Evolutionary conservation across 2,888 invertebrate species (phyloP).

Genomic region (Eupithecia abbreviata): DNA sequence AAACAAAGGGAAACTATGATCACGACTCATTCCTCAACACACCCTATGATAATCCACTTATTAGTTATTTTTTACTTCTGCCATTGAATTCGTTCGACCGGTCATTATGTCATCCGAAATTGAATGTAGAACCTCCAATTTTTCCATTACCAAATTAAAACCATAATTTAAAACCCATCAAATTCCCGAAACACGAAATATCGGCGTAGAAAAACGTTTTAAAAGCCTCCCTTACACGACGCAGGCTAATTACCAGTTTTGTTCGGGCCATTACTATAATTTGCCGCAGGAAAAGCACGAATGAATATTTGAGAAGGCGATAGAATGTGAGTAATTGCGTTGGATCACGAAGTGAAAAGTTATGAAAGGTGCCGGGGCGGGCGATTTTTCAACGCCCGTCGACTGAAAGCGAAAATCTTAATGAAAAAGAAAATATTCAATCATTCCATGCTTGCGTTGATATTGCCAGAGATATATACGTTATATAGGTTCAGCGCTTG

Average conservation of each 20-base stretch:
- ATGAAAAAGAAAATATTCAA: slow-evolving; percentile 79
- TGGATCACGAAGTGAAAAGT: slow-evolving; percentile 84
- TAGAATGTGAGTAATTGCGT: slow-evolving; percentile 81
- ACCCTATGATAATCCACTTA: slow-evolving; percentile 24
- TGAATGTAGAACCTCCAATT: slow-evolving; percentile 34
- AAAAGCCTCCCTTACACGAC: slow-evolving; percentile 63
- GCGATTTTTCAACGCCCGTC: slow-evolving; percentile 76
- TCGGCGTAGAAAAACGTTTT: slow-evolving; percentile 46
- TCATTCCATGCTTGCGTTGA: slow-evolving; percentile 55
- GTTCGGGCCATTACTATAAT: slow-evolving; percentile 79
- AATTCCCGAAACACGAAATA: slow-evolving; percentile 52
- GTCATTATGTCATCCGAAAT: slow-evolving; percentile 34
- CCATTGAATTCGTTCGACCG: slow-evolving; percentile 17
- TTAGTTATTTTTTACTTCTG: slow-evolving; percentile 27
- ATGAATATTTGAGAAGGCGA: slow-evolving; percentile 84
- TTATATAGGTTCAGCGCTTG: slow-evolving; percentile 14
- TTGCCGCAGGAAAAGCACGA: slow-evolving; percentile 80
- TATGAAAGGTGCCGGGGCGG: slow-evolving; percentile 81
- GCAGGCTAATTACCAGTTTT: slow-evolving; percentile 77
- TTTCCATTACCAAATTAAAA: slow-evolving; percentile 62
- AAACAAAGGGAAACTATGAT: slow-evolving; percentile 45
- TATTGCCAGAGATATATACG: slow-evolving; percentile 48
- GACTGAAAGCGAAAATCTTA: slow-evolving; percentile 74
- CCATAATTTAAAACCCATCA: slow-evolving; percentile 56
- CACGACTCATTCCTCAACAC: slow-evolving; percentile 20